Evolutionary conservation across 2,113 vertebrate genomes (phyloP).

Genomic region (Scophthalmus maximus): DNA sequence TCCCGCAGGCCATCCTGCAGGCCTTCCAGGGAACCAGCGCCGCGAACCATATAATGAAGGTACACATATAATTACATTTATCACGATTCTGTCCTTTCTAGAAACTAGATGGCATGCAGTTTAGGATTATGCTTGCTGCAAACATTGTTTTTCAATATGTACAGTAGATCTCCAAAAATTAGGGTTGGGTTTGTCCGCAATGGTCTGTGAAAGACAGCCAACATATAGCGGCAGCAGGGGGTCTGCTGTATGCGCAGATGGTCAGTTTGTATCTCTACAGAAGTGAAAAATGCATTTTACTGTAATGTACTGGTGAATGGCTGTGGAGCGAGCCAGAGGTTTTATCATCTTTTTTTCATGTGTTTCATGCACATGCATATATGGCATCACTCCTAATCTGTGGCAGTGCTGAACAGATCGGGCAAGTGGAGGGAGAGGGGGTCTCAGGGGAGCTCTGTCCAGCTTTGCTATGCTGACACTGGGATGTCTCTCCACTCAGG

Average conservation of each 20-base stretch:
- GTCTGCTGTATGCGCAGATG: slow-evolving; percentile 56
- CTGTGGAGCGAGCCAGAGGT: slow-evolving; percentile 63
- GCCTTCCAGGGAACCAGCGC: slow-evolving; percentile 89
- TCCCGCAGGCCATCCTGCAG: slow-evolving; percentile 83
- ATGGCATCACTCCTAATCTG: slow-evolving; percentile 80
- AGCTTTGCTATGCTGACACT: slow-evolving; percentile 80
- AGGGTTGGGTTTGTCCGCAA: neutral
- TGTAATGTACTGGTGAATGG: slow-evolving; percentile 37
- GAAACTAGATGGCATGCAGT: too few relatives aligned
- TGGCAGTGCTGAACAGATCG: slow-evolving; percentile 79
- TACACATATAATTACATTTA: slow-evolving; percentile 65
- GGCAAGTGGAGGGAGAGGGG: slow-evolving; percentile 43
- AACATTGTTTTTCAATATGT: neutral
- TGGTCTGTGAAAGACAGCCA: neutral
- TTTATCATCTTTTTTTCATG: slow-evolving; percentile 72
- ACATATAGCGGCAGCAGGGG: neutral
- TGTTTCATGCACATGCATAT: slow-evolving; percentile 55
- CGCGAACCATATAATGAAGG: slow-evolving; percentile 95
- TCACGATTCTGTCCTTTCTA: too few relatives aligned
- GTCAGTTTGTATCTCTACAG: slow-evolving; percentile 42
- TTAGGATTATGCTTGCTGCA: neutral
- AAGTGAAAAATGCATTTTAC: slow-evolving; percentile 37
- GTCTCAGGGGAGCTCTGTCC: slow-evolving; percentile 77
- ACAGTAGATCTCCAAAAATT: neutral
- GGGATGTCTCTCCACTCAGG: slow-evolving; percentile 83